phyloP scores from a whole-genome alignment of 2,797 vertebrate species.

The Gallirallus australis region DNA sequence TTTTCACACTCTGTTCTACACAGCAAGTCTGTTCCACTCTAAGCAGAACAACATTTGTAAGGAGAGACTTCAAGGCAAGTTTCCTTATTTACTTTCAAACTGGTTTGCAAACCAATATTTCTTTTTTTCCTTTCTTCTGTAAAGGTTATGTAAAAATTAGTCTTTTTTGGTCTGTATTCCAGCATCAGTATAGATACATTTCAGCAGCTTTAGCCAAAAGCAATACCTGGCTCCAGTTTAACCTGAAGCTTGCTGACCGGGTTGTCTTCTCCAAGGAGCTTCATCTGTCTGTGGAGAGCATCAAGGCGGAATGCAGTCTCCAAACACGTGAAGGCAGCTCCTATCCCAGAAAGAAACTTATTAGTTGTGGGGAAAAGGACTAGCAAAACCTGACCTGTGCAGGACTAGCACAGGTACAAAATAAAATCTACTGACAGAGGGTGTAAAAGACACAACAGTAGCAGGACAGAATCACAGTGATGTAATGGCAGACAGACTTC shows the following conservation, averaged over 20 bases:
- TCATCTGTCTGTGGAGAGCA: constrained; percentile 94
- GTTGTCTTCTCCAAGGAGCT: constrained; percentile 93
- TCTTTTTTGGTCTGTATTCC: not conserved
- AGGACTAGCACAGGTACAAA: not conserved
- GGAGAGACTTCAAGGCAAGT: not conserved
- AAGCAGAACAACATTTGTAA: not conserved
- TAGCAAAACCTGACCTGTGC: not conserved
- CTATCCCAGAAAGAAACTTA: constrained; percentile 70
- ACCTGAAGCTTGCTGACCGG: constrained; percentile 95
- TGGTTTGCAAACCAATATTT: not conserved
- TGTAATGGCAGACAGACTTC: not conserved
- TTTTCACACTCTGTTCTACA: not conserved
- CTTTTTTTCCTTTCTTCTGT: not conserved
- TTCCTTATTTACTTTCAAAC: not conserved
- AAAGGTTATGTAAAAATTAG: not conserved
- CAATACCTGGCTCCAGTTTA: constrained; percentile 90
- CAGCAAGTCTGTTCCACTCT: not conserved
- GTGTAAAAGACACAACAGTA: not conserved
- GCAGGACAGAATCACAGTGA: not conserved
- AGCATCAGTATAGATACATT: not conserved
- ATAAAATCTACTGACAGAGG: not conserved
- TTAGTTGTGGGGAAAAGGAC: not conserved
- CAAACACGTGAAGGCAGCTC: constrained; percentile 93
- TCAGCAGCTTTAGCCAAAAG: not conserved
- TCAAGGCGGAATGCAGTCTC: constrained; percentile 95